Conservation (phyloP, 2,888 invertebrate genomes). For the Ormyrus pomaceus region DNA sequence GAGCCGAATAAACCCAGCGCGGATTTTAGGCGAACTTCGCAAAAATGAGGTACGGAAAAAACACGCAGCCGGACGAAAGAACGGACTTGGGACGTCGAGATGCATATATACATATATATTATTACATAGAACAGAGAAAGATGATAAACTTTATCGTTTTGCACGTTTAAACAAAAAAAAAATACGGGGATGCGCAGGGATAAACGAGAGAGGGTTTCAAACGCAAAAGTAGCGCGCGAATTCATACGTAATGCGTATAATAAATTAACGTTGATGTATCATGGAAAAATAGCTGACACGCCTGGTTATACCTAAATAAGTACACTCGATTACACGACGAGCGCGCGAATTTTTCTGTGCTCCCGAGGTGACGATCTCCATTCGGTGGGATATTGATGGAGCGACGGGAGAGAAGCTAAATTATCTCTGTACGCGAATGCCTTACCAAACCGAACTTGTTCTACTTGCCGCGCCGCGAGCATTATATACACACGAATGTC, state of each 20-base stretch:
- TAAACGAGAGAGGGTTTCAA: neutral
- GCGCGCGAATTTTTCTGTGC: slow-evolving; percentile 7
- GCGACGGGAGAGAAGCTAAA: too few relatives aligned
- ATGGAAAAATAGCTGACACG: slow-evolving; percentile 31
- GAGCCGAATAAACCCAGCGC: neutral
- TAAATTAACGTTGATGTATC: slow-evolving; percentile 11
- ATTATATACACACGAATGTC: too few relatives aligned
- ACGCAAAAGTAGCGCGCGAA: slow-evolving; percentile 26
- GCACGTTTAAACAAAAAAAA: slow-evolving; percentile 24
- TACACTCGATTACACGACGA: slow-evolving; percentile 15
- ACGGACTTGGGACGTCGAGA: slow-evolving; percentile 6
- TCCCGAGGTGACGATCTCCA: too few relatives aligned
- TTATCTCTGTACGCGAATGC: neutral
- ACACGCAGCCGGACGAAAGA: neutral
- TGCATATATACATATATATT: slow-evolving; percentile 34
- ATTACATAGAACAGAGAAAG: slow-evolving; percentile 11
- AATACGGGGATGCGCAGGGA: neutral
- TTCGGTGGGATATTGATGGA: too few relatives aligned
- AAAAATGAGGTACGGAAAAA: slow-evolving; percentile 9
- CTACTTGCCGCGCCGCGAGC: neutral
- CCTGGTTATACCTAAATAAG: slow-evolving; percentile 14
- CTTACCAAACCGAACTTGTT: slow-evolving; percentile 17
- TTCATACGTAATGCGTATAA: slow-evolving; percentile 51
- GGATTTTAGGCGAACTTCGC: neutral
- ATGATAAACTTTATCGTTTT: slow-evolving; percentile 37